Base-by-base conservation (phyloP, 2,797 vertebrate genomes). In the Graptemys geographica region DNA sequence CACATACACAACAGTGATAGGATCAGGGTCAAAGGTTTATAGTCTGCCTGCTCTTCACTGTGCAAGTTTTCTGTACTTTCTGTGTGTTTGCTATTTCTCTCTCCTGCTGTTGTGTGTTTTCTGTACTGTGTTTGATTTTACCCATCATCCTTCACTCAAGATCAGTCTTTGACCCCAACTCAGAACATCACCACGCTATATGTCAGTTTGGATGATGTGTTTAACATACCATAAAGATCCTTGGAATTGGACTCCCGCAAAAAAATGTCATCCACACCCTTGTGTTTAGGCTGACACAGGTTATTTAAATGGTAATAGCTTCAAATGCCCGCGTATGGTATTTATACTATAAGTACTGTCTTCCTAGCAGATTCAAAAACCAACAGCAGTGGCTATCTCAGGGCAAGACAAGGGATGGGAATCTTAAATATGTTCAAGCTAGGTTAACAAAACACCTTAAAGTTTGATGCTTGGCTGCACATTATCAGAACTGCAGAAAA, bases 291-390 rank as follows among this genome's bases (percentile, higher is more conserved):
- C 88, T 91, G 92, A 96, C 93, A 87, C 5, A 94, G 72, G 86
- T 80, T 95, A 97, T 97, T 96, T 96, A 97, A 97, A 97, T 95
- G 97, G 89, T 95, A 97, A 97, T 96, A 79, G 90, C 11, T 95
- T 80, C 92, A 94, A 96, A 94, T 65, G n/a, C 79, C 94, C 11
- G 0, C 1, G 1, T 51, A 69, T 0, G 0, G 80, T 52, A 59
- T 91, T 92, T 90, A 82, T 56, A 72, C 78, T 84, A 85, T 85
- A 49, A n/a, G 62, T 15, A 78, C 47, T 84, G 76, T 93, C 7
- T 89, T 9, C 23, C 12, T 78, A 16, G 15, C 27, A 49, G 44
- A 84, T 83, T 81, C 92, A 27, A n/a, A 80, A 96, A 78, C 21
- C 28, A 81, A 25, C 85, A 89, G 16, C 57, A 53, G 4, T 37